Conservation (phyloP, 2,797 vertebrate genomes). For the Etheostoma perlongum region DNA sequence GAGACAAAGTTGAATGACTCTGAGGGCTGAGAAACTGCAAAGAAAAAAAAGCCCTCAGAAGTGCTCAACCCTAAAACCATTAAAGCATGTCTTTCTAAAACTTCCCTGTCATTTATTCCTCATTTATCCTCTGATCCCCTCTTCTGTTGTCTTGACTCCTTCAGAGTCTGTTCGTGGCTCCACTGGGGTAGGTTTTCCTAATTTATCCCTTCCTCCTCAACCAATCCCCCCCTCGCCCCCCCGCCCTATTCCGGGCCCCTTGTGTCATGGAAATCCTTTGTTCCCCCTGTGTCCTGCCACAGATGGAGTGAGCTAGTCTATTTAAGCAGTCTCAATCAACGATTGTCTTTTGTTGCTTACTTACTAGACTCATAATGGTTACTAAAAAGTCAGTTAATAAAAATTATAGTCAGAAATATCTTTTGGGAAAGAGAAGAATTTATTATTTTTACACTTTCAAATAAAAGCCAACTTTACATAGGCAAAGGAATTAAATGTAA, state of each 20-base stretch:
- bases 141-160: conserved; percentile 62
- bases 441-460: conserved; percentile 1
- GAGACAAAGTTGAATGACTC: conserved; percentile 57
- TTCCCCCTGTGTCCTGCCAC: conserved; percentile 64
- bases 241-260: conserved; percentile 67
- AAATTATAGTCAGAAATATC: conserved; percentile 4
- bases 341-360: conserved; percentile 56
- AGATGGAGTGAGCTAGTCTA: conserved; percentile 63
- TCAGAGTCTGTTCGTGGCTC: conserved; percentile 45
- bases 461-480: conserved; percentile 6
- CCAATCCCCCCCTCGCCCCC: conserved; percentile 4
- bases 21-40: conserved; percentile 34
- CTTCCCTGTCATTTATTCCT: conserved; percentile 68
- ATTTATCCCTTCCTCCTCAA: conserved; percentile 52
- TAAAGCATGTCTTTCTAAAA: conserved; percentile 78
- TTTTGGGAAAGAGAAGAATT: conserved; percentile 13
- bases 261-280: conserved; percentile 78
- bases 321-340: conserved; percentile 52
- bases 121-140: conserved; percentile 70
- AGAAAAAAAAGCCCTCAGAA: conserved; percentile 53
- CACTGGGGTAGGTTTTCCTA: conserved; percentile 52
- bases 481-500: conserved; percentile 28
- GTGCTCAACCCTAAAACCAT: conserved; percentile 76
- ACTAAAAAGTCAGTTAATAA: conserved; percentile 5
- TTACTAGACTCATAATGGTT: not conserved